Conservation (phyloP, 2,797 vertebrate species). For the Hylomyscus alleni region DNA sequence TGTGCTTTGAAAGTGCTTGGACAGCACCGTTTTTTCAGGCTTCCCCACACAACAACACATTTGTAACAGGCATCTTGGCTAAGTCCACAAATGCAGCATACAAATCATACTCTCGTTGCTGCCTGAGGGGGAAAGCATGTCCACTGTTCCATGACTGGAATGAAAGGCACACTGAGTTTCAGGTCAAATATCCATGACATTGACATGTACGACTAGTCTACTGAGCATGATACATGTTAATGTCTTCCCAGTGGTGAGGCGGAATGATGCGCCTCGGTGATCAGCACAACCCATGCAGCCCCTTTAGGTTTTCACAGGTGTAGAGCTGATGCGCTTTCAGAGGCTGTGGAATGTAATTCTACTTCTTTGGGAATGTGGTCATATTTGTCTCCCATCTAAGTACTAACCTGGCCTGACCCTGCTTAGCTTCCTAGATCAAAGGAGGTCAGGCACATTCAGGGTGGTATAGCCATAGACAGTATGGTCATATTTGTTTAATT, state of each 20-base stretch:
- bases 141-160: conserved; percentile 78
- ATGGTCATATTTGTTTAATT: neutral
- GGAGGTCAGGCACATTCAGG: neutral
- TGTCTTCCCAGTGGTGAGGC: conserved; percentile 63
- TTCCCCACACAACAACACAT: neutral
- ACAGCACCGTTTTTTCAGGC: neutral
- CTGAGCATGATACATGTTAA: conserved; percentile 72
- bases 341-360: neutral
- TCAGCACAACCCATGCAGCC: neutral
- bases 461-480: neutral
- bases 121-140: conserved; percentile 71
- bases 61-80: conserved; percentile 6
- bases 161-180: conserved; percentile 74
- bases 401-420: neutral
- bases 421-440: neutral
- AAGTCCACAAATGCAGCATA: neutral
- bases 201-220: conserved; percentile 69
- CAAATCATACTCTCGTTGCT: conserved; percentile 27
- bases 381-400: neutral
- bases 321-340: neutral
- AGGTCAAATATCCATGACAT: conserved; percentile 76
- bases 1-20: neutral
- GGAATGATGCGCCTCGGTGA: conserved; percentile 55
- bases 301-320: conserved; percentile 27
- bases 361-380: neutral